Base-by-base conservation (phyloP, 2,888 invertebrate species). In the Falcaria lacertinaria region DNA sequence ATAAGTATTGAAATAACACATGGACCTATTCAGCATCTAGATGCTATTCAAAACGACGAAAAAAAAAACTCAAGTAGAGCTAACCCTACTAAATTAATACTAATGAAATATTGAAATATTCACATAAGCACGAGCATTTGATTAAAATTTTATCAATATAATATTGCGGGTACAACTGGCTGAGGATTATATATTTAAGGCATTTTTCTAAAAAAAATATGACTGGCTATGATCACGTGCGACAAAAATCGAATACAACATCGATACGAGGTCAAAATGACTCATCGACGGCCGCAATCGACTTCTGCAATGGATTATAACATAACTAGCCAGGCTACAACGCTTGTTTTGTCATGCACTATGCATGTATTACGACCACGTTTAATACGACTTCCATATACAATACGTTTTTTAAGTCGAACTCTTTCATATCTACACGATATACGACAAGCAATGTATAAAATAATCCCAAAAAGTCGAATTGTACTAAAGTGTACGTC, bases 241-340 rank as follows among this genome's bases (percentile, higher is more conserved):
- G 3, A 36, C 40, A 25, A 54, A 45, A 41, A 49, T 54, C 48
- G 52, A 55, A 57, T 54, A 44, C 43, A 45, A 47, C 42, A 60
- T 58, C 49, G 41, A 57, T 58, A 54, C 54, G 51, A 50, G 60
- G 59, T 51, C 52, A 56, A 38, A 43, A 56, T 82, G 80, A 81
- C 47, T 82, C 81, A 80, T 55, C 54, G 39, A 47, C 46, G 54
- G 54, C 62, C 64, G 62, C 64, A 67, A 67, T 70, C 59, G 57
- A 54, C 53, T 53, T 61, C 60, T 70, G 64, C 66, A 64, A 74
- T 63, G 63, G 63, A 71, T 70, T 76, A 77, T 77, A 69, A 69
- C 64, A 64, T 61, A 66, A 66, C 67, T 52, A 52, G 61, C 60
- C 52, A 56, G 52, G 60, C 64, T 6, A 19, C 19, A 19, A 6